phyloP scores from a whole-genome alignment of 2,797 vertebrate species.

The Bryconaethiops microstoma region DNA sequence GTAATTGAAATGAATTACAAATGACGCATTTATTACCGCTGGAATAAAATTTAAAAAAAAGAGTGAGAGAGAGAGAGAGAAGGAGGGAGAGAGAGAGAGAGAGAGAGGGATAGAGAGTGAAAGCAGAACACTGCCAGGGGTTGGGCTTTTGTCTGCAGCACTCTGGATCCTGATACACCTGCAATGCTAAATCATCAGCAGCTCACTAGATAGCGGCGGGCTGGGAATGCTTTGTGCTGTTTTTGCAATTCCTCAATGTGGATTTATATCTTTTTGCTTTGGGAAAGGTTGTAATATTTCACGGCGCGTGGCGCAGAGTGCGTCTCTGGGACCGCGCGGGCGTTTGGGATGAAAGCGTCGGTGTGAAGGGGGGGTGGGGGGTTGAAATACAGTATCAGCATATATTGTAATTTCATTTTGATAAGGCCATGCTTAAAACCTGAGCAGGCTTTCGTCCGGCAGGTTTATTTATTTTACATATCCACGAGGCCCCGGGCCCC shows the following conservation, averaged over 20 bases:
- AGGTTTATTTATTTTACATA: constrained; percentile 76
- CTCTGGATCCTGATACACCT: constrained; percentile 74
- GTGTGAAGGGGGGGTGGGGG: constrained; percentile 43
- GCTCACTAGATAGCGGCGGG: constrained; percentile 76
- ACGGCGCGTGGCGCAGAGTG: constrained; percentile 66
- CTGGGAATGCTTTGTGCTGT: constrained; percentile 85
- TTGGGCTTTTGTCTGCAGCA: constrained; percentile 62
- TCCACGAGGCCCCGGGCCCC: constrained; percentile 65
- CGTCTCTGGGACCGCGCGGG: constrained; percentile 67
- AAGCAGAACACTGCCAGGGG: constrained; percentile 50
- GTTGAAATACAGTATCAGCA: constrained; percentile 82
- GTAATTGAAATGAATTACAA: constrained; percentile 81
- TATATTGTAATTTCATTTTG: constrained; percentile 87
- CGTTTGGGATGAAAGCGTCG: constrained; percentile 63
- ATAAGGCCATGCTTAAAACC: constrained; percentile 81
- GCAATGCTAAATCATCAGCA: constrained; percentile 83
- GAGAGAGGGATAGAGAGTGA: constrained; percentile 39
- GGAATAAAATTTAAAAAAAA: constrained; percentile 55
- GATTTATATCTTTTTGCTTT: constrained; percentile 86
- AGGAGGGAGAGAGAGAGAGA: constrained; percentile 5
- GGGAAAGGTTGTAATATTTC: constrained; percentile 87
- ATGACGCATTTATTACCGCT: constrained; percentile 65
- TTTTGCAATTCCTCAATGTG: constrained; percentile 86
- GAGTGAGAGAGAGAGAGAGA: constrained; percentile 21
- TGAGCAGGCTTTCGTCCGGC: constrained; percentile 65